phyloP scores from a whole-genome alignment of 2,888 invertebrate genomes.

The Pegoplata infirma region DNA sequence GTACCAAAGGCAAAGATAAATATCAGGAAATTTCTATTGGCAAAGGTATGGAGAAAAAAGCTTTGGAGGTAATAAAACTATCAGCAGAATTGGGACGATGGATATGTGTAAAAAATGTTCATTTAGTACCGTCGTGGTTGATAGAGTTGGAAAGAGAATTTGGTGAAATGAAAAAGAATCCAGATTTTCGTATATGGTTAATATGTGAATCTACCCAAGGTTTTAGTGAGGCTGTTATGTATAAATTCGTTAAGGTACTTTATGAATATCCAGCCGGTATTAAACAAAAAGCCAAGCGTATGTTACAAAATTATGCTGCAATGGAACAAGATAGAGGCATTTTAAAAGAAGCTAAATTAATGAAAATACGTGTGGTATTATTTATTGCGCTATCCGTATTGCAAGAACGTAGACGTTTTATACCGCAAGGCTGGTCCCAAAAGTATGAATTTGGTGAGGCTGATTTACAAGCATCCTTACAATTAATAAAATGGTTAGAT shows the following conservation, averaged over 20 bases:
- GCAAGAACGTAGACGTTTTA: conserved; percentile 93
- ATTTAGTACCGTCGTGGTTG: conserved; percentile 86
- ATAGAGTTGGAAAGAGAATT: conserved; percentile 84
- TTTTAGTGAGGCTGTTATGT: conserved; percentile 87
- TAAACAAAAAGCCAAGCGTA: conserved; percentile 87
- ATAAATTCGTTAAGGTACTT: conserved; percentile 88
- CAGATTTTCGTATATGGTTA: conserved; percentile 89
- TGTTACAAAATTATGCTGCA: conserved; percentile 84
- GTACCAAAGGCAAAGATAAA: conserved; percentile 77
- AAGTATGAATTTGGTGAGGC: conserved; percentile 92
- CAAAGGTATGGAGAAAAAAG: conserved; percentile 85
- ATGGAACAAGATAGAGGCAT: conserved; percentile 63
- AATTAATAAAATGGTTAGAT: conserved; percentile 78
- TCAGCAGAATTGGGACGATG: conserved; percentile 84
- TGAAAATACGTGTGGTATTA: conserved; percentile 85
- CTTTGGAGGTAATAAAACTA: conserved; percentile 81
- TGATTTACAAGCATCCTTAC: conserved; percentile 87
- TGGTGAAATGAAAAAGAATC: conserved; percentile 77
- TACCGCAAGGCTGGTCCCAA: conserved; percentile 95
- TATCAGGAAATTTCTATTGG: conserved; percentile 88
- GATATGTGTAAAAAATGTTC: conserved; percentile 90
- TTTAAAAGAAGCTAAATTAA: conserved; percentile 76
- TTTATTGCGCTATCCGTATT: conserved; percentile 94
- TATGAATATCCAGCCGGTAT: conserved; percentile 92
- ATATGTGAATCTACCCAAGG: conserved; percentile 89